phyloP scores from a whole-genome alignment of 2,797 vertebrate genomes.

The Cheirogaleus major region DNA sequence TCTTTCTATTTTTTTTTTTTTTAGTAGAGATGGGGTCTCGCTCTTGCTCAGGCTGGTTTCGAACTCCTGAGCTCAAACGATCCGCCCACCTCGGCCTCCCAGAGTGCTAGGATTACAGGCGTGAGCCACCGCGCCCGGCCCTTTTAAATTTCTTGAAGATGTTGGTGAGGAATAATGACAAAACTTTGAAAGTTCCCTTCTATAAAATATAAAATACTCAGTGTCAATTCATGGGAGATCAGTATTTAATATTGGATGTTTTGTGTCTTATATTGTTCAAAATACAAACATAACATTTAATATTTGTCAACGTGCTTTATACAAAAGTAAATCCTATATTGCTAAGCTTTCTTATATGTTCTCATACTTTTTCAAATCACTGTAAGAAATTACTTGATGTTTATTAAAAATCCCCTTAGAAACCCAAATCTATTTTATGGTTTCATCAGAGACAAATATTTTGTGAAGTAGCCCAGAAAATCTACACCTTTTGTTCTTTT shows the following conservation, averaged over 20 bases:
- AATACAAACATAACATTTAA: constrained; percentile 14
- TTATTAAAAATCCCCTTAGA: constrained; percentile 46
- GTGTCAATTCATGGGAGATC: background rate
- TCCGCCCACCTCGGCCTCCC: no score
- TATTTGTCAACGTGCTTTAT: constrained; percentile 51
- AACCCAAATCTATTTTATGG: background rate
- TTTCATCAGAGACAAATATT: constrained; percentile 44
- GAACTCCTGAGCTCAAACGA: no score
- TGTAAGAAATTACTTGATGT: background rate
- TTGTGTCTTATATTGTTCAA: constrained; percentile 49
- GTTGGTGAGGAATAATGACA: constrained; percentile 29
- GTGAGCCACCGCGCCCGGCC: no score
- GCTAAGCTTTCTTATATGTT: constrained; percentile 24
- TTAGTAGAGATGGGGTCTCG: no score
- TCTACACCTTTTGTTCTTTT: background rate
- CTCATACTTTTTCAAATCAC: constrained; percentile 38
- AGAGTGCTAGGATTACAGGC: no score
- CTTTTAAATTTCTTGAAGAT: constrained; percentile 45
- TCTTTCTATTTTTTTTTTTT: no score
- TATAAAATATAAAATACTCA: constrained; percentile 40
- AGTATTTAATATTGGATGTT: constrained; percentile 33
- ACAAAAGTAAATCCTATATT: constrained; percentile 27
- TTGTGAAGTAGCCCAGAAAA: background rate
- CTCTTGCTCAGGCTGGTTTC: no score
- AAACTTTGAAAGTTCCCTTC: constrained; percentile 51